Base-by-base conservation (phyloP, 2,113 vertebrate genomes). In the Rhinopomastus cyanomelas region DNA sequence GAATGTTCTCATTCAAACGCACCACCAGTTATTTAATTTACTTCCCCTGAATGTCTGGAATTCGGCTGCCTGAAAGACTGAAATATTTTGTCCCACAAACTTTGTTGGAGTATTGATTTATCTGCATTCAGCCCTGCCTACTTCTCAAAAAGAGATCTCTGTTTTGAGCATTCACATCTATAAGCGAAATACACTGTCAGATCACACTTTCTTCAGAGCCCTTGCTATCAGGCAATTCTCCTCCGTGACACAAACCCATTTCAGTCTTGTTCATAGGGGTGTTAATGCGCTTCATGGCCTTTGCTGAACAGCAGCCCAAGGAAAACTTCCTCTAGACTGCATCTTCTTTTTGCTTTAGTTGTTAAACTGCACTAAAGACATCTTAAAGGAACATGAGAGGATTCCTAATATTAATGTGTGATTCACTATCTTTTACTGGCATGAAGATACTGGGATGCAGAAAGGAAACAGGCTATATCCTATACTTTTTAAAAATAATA, bases 1-100 rank as follows among this genome's bases (percentile, higher is more conserved):
- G 42, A 95, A 96, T 96, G 95, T 94, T 96, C 95, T 95, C 94
- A 97, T 97, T 96, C 96, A 97, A 96, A 96, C 62, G 57, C 22
- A 93, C 68, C 56, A 94, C 60, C 79, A 95, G 76, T 85, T 96
- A 95, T 85, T 96, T 90, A 95, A 94, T 84, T 95, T 75, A 90
- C 94, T 97, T 97, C 96, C 96, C 79, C 74, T 93, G 42, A 72
- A 86, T 52, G 93, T 93, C 91, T 95, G 89, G 82, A 78, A 71
- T 94, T 93, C 69, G 62, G 25, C 62, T 39, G 83, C 85, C 73
- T 89, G 75, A 77, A 81, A 85, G 83, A 52, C 64, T 74, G 68
- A 96, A 96, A 90, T 92, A 51, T 75, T 95, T 92, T 85, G 89
- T 95, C 65, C 94, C 90, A 95, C 87, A 66, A 72, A 53, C 56